These are phyloP conservation scores for Dichetophora obliterata DNA, from an alignment of 2,888 invertebrate genomes.

Conservation along the genomic window DNA sequence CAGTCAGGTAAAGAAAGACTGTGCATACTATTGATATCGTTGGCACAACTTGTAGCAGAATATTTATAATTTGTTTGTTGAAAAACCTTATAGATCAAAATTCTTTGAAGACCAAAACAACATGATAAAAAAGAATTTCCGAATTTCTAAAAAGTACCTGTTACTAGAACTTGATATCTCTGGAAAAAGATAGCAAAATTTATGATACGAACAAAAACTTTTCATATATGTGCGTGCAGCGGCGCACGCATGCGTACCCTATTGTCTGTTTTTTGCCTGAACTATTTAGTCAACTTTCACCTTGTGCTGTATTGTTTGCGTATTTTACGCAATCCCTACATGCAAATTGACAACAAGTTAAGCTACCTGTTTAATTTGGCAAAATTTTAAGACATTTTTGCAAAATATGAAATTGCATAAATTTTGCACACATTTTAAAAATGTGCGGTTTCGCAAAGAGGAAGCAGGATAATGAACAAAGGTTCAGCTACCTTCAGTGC, in stretches of 20 bases:
- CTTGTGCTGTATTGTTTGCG: conserved; percentile 49
- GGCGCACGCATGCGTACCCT: not conserved
- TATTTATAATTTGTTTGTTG: too few relatives aligned
- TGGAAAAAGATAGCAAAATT: not conserved
- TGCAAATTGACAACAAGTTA: not conserved
- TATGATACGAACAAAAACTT: not conserved
- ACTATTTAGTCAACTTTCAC: conserved; percentile 58
- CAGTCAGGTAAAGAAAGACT: too few relatives aligned
- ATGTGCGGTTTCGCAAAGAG: not conserved
- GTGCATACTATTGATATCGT: too few relatives aligned
- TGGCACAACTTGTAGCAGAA: too few relatives aligned
- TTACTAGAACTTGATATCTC: not conserved
- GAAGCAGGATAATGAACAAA: not conserved
- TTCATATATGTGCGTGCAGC: conserved; percentile 41
- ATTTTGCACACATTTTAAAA: not conserved
- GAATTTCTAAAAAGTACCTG: not conserved
- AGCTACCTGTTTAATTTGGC: conserved; percentile 16
- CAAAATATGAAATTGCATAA: not conserved
- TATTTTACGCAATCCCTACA: conserved; percentile 49
- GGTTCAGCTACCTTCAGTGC: not conserved
- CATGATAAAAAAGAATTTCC: not conserved
- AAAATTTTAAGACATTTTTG: not conserved
- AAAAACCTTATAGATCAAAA: too few relatives aligned
- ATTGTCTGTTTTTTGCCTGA: conserved; percentile 15
- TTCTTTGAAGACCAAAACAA: not conserved